A percentile compares a stretch with the other conserved stretches of the same genome.
phyloP scores from a whole-genome alignment of 2,797 vertebrate genomes.

The Sebastes vulpes region DNA sequence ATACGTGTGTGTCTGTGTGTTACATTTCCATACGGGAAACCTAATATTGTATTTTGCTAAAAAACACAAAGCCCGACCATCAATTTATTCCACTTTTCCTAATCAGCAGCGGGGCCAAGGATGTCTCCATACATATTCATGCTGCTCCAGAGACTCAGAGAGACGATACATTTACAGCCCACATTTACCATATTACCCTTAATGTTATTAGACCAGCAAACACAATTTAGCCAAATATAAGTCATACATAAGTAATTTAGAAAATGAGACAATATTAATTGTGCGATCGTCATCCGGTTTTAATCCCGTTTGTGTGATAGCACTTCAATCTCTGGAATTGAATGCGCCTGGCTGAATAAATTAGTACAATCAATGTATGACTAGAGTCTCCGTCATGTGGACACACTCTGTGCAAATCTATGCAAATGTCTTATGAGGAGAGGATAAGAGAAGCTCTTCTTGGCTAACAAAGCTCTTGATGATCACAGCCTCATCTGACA shows the following conservation, averaged over 20 bases:
- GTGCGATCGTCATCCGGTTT: slow-evolving; percentile 65
- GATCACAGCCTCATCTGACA: slow-evolving; percentile 56
- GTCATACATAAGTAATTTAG: slow-evolving; percentile 77
- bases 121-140: slow-evolving; percentile 83
- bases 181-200: slow-evolving; percentile 78
- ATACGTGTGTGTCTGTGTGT: not conserved
- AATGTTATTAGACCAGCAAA: slow-evolving; percentile 80
- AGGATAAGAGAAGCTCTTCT: slow-evolving; percentile 75
- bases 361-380: slow-evolving; percentile 81
- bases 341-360: slow-evolving; percentile 75
- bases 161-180: slow-evolving; percentile 68
- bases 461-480: slow-evolving; percentile 70
- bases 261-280: slow-evolving; percentile 79
- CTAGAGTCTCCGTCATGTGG: slow-evolving; percentile 73
- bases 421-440: slow-evolving; percentile 73
- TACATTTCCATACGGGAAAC: slow-evolving; percentile 42
- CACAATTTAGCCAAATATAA: slow-evolving; percentile 77
- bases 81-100: slow-evolving; percentile 80
- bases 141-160: slow-evolving; percentile 53
- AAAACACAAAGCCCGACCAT: slow-evolving; percentile 46
- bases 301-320: slow-evolving; percentile 76
- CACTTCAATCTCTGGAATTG: slow-evolving; percentile 75
- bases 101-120: slow-evolving; percentile 74
- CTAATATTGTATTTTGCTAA: slow-evolving; percentile 55
- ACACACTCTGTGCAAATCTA: slow-evolving; percentile 77